Base-by-base conservation (phyloP, 1,140 invertebrate genomes). In the Paralvinella palmiformis region DNA sequence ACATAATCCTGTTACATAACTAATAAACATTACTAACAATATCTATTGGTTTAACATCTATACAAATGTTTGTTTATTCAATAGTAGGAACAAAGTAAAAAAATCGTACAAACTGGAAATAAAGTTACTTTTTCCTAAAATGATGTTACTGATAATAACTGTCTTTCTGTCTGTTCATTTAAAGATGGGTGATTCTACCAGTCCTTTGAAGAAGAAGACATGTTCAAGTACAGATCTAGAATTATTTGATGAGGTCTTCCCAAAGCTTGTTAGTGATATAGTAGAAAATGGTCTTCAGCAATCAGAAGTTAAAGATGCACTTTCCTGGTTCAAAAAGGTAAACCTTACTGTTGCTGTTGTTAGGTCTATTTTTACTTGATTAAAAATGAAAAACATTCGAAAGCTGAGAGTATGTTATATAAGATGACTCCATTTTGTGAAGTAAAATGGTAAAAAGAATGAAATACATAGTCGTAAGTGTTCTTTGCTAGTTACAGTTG, bases 241-340 rank as follows among this genome's bases (percentile, higher is more conserved):
- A n/a, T n/a, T n/a, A n/a, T 78, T 78, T 69, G 73, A 78, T 68
- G 65, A 60, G 5, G 17, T 76, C n/a, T 78, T 78, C 61, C 69
- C 66, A n/a, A 71, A 68, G 33, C 64, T 78, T 35, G 64, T 76
- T 0, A 65, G 72, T 33, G 60, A 68, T 48, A 58, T 77, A 0
- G 59, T 63, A 17, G 64, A 75, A 35, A 45, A 59, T 31, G 72
- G 71, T 5, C 27, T 68, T 4, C 64, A 72, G 35, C 66, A 73
- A 50, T 7, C 62, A 22, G 71, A 75, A 59, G 70, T 71, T 37
- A 24, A 60, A 35, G 69, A 71, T 63, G 74, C 72, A 24, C 53
- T 69, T 13, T 41, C 59, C 1, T 75, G 75, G 74, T 75, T 75
- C 59, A 75, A 71, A 69, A 62, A 74, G 69, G 75, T 77, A 58